These are phyloP conservation scores for Drosophila lacertosa DNA, from an alignment of 1,140 invertebrate genomes.

Conservation along the genomic window DNA sequence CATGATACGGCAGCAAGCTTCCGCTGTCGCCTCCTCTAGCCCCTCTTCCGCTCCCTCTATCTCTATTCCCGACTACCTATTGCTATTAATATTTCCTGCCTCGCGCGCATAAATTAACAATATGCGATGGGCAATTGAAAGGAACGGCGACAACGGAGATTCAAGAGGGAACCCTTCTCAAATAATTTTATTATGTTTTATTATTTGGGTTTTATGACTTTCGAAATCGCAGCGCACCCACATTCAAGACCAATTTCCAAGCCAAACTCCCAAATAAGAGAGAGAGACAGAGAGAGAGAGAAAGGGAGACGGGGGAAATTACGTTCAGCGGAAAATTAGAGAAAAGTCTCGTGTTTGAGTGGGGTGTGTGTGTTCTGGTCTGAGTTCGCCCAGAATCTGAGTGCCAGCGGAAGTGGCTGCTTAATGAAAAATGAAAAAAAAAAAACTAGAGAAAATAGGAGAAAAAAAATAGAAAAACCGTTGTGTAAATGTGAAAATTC, in stretches of 20 bases:
- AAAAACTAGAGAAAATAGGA: background rate
- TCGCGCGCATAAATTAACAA: constrained; percentile 76
- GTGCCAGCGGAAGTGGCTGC: constrained; percentile 53
- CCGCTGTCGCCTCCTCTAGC: constrained; percentile 52
- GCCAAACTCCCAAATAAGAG: constrained; percentile 7
- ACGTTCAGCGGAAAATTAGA: constrained; percentile 21
- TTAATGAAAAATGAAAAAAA: constrained; percentile 46
- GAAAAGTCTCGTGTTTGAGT: constrained; percentile 20
- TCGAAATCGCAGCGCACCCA: constrained; percentile 53
- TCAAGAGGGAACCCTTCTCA: constrained; percentile 60
- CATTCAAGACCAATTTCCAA: constrained; percentile 37
- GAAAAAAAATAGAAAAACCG: constrained; percentile 10
- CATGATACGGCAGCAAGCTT: constrained; percentile 35
- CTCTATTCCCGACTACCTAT: constrained; percentile 22
- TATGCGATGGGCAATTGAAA: constrained; percentile 13
- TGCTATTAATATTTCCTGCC: constrained; percentile 78
- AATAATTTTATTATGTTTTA: constrained; percentile 38
- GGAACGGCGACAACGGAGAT: no score
- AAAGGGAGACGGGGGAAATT: background rate
- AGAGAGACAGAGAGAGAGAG: background rate
- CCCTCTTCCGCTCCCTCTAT: constrained; percentile 15
- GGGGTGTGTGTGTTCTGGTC: background rate
- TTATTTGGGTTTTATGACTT: constrained; percentile 59
- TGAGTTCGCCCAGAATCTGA: constrained; percentile 33
- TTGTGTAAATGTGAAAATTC: constrained; percentile 36